phyloP scores from a whole-genome alignment of 2,888 invertebrate species.

The Tinea pellionella region DNA sequence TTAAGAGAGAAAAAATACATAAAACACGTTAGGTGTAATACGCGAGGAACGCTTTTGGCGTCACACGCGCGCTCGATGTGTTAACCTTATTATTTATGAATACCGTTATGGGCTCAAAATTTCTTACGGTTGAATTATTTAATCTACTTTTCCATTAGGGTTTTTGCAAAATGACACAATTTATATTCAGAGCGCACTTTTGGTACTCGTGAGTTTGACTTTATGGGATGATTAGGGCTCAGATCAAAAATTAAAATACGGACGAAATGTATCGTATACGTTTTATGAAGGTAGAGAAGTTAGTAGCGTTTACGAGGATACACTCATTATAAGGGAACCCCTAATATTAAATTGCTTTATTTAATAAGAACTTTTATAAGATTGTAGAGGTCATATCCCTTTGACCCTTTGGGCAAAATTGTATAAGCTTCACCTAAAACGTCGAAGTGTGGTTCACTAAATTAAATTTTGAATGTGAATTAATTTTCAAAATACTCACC shows the following conservation, averaged over 20 bases:
- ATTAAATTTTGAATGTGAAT: too few species aligned
- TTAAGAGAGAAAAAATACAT: constrained; percentile 11
- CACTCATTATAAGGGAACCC: constrained; percentile 39
- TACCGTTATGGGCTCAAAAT: constrained; percentile 59
- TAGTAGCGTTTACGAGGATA: constrained; percentile 33
- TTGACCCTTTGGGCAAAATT: constrained; percentile 11
- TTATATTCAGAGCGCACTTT: constrained; percentile 53
- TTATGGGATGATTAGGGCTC: constrained; percentile 51
- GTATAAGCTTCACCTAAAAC: constrained; percentile 10
- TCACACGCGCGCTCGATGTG: constrained; percentile 36
- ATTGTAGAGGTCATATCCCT: constrained; percentile 12
- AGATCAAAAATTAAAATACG: constrained; percentile 43
- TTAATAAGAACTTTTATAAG: constrained; percentile 21
- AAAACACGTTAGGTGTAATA: constrained; percentile 13
- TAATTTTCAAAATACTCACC: constrained; percentile 88
- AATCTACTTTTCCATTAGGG: constrained; percentile 67
- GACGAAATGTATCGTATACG: constrained; percentile 16
- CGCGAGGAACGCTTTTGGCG: constrained; percentile 15
- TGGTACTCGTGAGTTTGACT: constrained; percentile 45
- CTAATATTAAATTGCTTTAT: constrained; percentile 45
- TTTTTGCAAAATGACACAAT: constrained; percentile 60
- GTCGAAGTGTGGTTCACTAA: too few species aligned
- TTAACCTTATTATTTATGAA: constrained; percentile 61
- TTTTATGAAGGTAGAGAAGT: constrained; percentile 15
- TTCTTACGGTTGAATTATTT: constrained; percentile 64